A percentile compares a stretch with the other conserved stretches of the same genome.
phyloP scores from a whole-genome alignment of 2,797 vertebrate genomes.

The Selene dorsalis region DNA sequence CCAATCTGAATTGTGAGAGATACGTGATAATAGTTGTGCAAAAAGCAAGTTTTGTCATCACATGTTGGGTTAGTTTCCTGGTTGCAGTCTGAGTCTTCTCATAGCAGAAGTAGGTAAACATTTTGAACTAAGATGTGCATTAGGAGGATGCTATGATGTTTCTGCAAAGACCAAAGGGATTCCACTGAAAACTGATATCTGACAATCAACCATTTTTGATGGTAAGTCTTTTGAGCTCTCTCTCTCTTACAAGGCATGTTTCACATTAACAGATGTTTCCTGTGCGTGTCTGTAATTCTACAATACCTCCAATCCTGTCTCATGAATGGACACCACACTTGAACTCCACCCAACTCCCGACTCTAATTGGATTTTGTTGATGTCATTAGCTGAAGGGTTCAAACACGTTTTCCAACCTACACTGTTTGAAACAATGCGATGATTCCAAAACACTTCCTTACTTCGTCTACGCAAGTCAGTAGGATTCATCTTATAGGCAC shows the following conservation, averaged over 20 bases:
- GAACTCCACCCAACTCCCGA: background rate
- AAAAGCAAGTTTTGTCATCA: background rate
- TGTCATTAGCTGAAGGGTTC: background rate
- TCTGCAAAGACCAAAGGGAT: background rate
- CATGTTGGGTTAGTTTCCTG: background rate
- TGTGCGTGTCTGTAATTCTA: background rate
- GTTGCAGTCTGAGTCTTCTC: background rate
- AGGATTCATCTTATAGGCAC: too few relatives aligned
- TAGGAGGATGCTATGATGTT: background rate
- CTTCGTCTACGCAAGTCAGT: too few relatives aligned
- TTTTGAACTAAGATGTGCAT: background rate
- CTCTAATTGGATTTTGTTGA: background rate
- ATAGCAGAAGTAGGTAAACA: background rate
- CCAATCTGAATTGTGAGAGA: background rate
- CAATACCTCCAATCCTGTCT: too few relatives aligned
- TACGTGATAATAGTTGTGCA: background rate
- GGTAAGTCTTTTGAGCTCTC: background rate
- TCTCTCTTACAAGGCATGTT: background rate
- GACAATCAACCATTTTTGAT: background rate
- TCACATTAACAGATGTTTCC: background rate
- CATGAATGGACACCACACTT: background rate
- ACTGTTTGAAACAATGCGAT: too few relatives aligned
- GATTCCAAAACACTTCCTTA: too few relatives aligned
- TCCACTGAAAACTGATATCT: conserved; percentile 12
- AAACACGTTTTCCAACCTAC: too few relatives aligned